These are phyloP conservation scores for Sarcophilus harrisii DNA, from an alignment of 2,797 vertebrate genomes.

Conservation along the genomic window DNA sequence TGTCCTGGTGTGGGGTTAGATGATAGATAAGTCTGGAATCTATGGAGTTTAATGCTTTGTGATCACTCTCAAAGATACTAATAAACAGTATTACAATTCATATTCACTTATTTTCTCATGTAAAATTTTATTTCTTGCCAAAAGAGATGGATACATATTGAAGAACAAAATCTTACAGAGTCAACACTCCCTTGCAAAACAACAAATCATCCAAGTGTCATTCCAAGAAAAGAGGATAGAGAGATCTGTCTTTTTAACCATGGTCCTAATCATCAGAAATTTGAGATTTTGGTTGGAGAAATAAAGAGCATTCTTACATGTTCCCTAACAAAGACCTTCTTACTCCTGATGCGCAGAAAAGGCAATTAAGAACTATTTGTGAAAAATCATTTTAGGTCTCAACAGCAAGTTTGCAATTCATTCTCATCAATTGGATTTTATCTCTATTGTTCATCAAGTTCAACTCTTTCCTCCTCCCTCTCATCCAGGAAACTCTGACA, in stretches of 20 bases:
- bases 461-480: not conserved
- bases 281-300: slow-evolving; percentile 8
- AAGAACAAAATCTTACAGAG: slow-evolving; percentile 17
- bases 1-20: not conserved
- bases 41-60: not conserved
- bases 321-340: not conserved
- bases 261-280: slow-evolving; percentile 46
- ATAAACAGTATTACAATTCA: not conserved
- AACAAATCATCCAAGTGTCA: slow-evolving; percentile 10
- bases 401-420: slow-evolving; percentile 47
- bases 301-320: slow-evolving; percentile 37
- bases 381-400: slow-evolving; percentile 27
- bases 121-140: not conserved
- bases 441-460: slow-evolving; percentile 16
- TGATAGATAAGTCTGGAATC: not conserved
- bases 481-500: not conserved
- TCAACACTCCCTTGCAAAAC: slow-evolving; percentile 6
- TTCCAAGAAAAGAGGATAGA: slow-evolving; percentile 35
- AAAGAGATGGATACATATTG: not conserved
- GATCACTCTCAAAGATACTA: not conserved
- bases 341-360: slow-evolving; percentile 14
- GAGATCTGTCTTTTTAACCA: slow-evolving; percentile 15
- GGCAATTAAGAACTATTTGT: slow-evolving; percentile 25
- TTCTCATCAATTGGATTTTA: slow-evolving; percentile 25
- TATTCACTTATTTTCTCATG: not conserved